Evolutionary conservation across 2,888 invertebrate species (phyloP).

Genomic region (Erynnis tages): DNA sequence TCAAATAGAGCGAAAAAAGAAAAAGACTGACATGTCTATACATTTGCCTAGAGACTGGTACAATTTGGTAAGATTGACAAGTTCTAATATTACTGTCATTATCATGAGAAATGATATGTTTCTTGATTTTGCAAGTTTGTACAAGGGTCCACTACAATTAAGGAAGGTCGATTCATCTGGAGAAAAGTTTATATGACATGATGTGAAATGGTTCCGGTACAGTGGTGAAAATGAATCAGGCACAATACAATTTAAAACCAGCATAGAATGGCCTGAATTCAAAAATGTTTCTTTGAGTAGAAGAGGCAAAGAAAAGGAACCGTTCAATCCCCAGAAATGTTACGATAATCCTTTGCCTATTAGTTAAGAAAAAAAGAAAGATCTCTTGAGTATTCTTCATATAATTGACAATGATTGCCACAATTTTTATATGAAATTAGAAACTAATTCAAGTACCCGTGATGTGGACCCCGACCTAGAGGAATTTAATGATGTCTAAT

Average conservation of each 20-base stretch:
- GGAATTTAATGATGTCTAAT: not conserved
- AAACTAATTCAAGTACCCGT: not conserved
- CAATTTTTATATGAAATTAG: not conserved
- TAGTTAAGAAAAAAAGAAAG: not conserved
- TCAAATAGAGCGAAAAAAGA: slow-evolving; percentile 31
- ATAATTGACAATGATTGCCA: not conserved
- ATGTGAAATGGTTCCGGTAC: not conserved
- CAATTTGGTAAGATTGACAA: slow-evolving; percentile 33
- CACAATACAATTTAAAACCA: not conserved
- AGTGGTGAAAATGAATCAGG: not conserved
- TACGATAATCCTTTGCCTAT: not conserved
- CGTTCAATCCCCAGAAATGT: not conserved
- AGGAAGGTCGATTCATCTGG: not conserved
- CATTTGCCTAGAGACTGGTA: slow-evolving; percentile 36
- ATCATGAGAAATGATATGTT: slow-evolving; percentile 26
- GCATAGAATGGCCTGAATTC: not conserved
- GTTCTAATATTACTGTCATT: slow-evolving; percentile 33
- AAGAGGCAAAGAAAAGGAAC: not conserved
- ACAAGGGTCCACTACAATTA: not conserved
- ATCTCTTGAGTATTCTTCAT: not conserved
- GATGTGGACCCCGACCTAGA: not conserved
- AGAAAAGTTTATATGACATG: not conserved
- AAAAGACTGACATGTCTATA: slow-evolving; percentile 30
- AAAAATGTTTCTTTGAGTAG: not conserved
- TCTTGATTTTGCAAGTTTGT: not conserved